Conservation (phyloP, 2,888 invertebrate genomes). For the Sesia apiformis region DNA sequence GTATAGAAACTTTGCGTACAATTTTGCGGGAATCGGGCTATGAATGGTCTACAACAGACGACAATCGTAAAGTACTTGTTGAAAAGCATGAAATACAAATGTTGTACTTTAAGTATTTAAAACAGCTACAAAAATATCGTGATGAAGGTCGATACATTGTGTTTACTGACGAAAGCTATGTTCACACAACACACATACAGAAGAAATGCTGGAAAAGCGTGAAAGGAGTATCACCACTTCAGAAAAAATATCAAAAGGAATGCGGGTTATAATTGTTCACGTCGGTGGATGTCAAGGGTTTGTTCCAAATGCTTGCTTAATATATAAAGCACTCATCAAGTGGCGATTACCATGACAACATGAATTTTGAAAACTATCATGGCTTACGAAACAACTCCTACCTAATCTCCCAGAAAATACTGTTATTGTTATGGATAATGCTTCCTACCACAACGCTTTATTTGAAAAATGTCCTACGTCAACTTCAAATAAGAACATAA, state of each 20-base stretch:
- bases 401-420: constrained; percentile 13
- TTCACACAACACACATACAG: constrained; percentile 10
- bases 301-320: constrained; percentile 15
- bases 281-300: constrained; percentile 15
- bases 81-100: no score
- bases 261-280: constrained; percentile 16
- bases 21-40: no score
- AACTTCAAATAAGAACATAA: not conserved
- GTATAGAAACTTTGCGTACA: no score
- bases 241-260: constrained; percentile 11
- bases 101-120: no score
- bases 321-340: constrained; percentile 13
- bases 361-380: no score
- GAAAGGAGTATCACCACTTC: constrained; percentile 6
- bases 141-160: constrained; percentile 1
- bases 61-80: no score
- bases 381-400: no score
- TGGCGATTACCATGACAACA: no score
- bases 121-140: no score
- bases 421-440: constrained; percentile 14
- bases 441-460: no score
- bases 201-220: constrained; percentile 10
- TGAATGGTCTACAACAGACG: no score
- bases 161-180: constrained; percentile 5
- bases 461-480: no score